Conservation (phyloP, 1,140 invertebrate genomes). For the Bacillus rossius region DNA sequence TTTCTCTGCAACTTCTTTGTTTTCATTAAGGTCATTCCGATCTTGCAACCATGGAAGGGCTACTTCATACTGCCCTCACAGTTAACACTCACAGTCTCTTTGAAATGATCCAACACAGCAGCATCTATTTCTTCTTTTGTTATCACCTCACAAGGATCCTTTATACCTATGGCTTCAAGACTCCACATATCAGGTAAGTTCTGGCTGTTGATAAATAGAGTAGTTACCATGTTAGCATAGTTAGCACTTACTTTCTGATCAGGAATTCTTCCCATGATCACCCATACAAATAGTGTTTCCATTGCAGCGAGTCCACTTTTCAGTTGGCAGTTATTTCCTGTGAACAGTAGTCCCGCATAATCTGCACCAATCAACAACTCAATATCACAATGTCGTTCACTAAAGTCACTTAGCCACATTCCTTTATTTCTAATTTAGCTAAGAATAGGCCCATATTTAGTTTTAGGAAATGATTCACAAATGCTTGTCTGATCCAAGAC, state of each 20-base stretch:
- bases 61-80: slow-evolving; percentile 29
- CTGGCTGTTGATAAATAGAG: slow-evolving; percentile 19
- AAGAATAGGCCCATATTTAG: not conserved
- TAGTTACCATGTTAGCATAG: slow-evolving; percentile 19
- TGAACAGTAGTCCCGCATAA: slow-evolving; percentile 31
- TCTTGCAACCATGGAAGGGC: slow-evolving; percentile 31
- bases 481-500: slow-evolving; percentile 8
- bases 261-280: slow-evolving; percentile 29
- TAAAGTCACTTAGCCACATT: slow-evolving; percentile 20
- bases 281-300: slow-evolving; percentile 36
- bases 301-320: slow-evolving; percentile 30
- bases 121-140: slow-evolving; percentile 22
- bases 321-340: slow-evolving; percentile 25
- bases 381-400: slow-evolving; percentile 13
- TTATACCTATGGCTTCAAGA: slow-evolving; percentile 37
- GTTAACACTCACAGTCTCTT: slow-evolving; percentile 23
- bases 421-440: slow-evolving; percentile 9
- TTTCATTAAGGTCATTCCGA: slow-evolving; percentile 22
- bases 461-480: slow-evolving; percentile 3
- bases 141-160: slow-evolving; percentile 30
- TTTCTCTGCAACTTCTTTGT: slow-evolving; percentile 22
- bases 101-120: slow-evolving; percentile 28
- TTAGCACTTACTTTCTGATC: slow-evolving; percentile 19
- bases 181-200: slow-evolving; percentile 35
- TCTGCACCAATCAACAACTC: slow-evolving; percentile 30